Percentiles rank a stretch among this genome's conserved stretches.
phyloP scores from a whole-genome alignment of 2,888 invertebrate species.

The Mamestra brassicae region DNA sequence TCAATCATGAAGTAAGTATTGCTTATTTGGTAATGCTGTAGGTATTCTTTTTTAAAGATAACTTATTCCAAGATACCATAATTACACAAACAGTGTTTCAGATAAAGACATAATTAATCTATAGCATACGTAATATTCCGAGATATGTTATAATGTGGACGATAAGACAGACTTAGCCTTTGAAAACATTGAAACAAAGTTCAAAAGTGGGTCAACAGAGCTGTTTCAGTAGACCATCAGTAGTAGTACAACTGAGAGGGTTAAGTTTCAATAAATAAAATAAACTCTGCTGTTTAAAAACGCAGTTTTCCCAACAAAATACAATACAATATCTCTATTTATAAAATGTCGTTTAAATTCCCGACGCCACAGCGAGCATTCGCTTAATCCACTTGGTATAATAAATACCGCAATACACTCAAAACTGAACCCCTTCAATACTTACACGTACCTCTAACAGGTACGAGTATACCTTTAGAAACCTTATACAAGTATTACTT shows the following conservation, averaged over 20 bases:
- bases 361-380: constrained; percentile 37
- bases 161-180: constrained; percentile 7
- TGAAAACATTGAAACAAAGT: constrained; percentile 3
- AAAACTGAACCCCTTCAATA: constrained; percentile 47
- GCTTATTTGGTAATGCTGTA: background rate
- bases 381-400: constrained; percentile 58
- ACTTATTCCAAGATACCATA: background rate
- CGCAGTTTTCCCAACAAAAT: background rate
- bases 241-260: background rate
- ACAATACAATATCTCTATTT: constrained; percentile 31
- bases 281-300: constrained; percentile 1
- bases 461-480: constrained; percentile 6
- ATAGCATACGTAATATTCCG: constrained; percentile 12
- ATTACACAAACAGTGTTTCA: constrained; percentile 13
- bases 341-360: constrained; percentile 52
- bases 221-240: background rate
- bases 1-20: background rate
- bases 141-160: constrained; percentile 1
- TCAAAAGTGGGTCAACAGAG: background rate
- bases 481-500: constrained; percentile 57
- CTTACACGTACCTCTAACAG: constrained; percentile 5
- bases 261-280: background rate
- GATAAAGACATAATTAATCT: constrained; percentile 30
- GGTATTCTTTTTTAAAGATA: constrained; percentile 3
- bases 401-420: constrained; percentile 58